A percentile compares a stretch with the other conserved stretches of the same genome.
phyloP scores from a whole-genome alignment of 2,888 invertebrate genomes.

The Carabus problematicus region DNA sequence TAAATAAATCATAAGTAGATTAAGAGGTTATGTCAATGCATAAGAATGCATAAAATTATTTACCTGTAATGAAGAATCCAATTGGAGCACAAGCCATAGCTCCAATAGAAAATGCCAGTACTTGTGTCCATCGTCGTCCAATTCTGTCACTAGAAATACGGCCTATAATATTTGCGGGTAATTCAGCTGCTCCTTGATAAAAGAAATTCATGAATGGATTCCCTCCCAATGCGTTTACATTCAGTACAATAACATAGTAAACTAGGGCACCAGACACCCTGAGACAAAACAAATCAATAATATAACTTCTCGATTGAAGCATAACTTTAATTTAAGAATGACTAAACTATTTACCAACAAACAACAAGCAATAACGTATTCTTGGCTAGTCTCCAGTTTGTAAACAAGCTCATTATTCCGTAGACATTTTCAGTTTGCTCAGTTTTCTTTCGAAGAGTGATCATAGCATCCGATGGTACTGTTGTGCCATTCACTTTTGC shows the following conservation, averaged over 20 bases:
- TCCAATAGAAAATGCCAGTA: conserved; percentile 58
- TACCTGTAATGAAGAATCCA: conserved; percentile 56
- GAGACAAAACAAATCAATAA: conserved; percentile 36
- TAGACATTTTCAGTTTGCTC: conserved; percentile 57
- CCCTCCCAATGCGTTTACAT: not conserved
- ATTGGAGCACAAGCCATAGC: conserved; percentile 58
- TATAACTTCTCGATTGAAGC: too few species aligned
- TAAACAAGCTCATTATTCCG: conserved; percentile 65
- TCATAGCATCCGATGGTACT: conserved; percentile 59
- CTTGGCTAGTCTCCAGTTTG: conserved; percentile 63
- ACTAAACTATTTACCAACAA: conserved; percentile 60
- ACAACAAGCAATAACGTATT: conserved; percentile 63
- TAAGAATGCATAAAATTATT: conserved; percentile 10
- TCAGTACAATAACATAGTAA: conserved; percentile 54
- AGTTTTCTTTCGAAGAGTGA: conserved; percentile 34
- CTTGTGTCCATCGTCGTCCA: conserved; percentile 63
- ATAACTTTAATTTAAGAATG: conserved; percentile 5
- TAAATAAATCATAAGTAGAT: not conserved
- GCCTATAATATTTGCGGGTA: conserved; percentile 68
- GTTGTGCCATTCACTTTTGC: conserved; percentile 63
- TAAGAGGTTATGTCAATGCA: not conserved
- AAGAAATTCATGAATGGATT: conserved; percentile 63
- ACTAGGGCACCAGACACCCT: conserved; percentile 63
- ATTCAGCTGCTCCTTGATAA: conserved; percentile 68
- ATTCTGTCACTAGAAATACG: conserved; percentile 62